Conservation (phyloP, 2,113 vertebrate species). For the Psettodes erumei region DNA sequence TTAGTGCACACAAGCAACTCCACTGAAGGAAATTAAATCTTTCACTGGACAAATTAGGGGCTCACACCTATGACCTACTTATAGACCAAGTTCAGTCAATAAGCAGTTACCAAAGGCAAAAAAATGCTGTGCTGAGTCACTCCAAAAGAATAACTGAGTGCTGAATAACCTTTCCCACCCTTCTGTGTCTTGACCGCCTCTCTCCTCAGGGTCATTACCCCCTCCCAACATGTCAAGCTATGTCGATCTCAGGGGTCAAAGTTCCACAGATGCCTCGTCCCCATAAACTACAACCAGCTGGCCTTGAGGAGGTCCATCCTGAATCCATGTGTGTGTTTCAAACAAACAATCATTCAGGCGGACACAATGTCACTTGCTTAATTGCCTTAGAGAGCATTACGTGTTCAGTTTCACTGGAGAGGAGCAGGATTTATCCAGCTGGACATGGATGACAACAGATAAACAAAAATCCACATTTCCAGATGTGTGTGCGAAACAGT, state of each 20-base stretch:
- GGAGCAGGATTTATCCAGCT: conserved; percentile 38
- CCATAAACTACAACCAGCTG: conserved; percentile 69
- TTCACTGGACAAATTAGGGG: background rate
- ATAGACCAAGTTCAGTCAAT: background rate
- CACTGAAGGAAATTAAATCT: background rate
- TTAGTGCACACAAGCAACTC: background rate
- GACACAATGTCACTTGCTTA: conserved; percentile 49
- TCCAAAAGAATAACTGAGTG: background rate
- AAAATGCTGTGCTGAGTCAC: conserved; percentile 1
- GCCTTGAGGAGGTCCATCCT: conserved; percentile 29
- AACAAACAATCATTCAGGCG: conserved; percentile 46
- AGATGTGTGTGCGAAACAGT: conserved; percentile 47
- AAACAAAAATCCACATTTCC: conserved; percentile 38
- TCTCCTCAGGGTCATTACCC: conserved; percentile 25
- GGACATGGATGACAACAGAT: conserved; percentile 29
- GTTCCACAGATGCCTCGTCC: conserved; percentile 52
- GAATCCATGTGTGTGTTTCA: conserved; percentile 22
- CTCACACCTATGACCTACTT: conserved; percentile 1
- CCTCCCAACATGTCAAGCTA: conserved; percentile 17
- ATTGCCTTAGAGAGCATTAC: conserved; percentile 62
- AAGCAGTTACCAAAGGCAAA: background rate
- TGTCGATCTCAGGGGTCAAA: conserved; percentile 55
- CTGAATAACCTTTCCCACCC: conserved; percentile 23
- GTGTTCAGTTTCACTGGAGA: conserved; percentile 22
- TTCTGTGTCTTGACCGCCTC: background rate